Base-by-base conservation (phyloP, 2,888 invertebrate species). In the Rotaria socialis region DNA sequence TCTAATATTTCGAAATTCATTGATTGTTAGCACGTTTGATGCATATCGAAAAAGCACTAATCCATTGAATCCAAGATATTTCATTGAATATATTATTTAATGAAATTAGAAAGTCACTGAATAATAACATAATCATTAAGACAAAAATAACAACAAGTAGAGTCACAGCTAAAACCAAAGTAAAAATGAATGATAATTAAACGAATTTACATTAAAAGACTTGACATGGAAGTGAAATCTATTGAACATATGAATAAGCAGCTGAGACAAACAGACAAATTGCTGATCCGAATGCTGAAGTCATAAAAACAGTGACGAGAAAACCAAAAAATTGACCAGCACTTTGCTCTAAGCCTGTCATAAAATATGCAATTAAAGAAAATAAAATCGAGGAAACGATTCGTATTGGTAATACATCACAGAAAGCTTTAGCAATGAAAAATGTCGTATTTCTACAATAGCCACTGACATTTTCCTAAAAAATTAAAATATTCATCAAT, bases 81-180 rank as follows among this genome's bases (percentile, higher is more conserved):
- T 89, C 90, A 27, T 88, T 88, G 0, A 89, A 89, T 7, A 91
- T 88, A 24, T 89, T 88, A 24, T 89, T 89, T 58, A 91, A 88
- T 86, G 90, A 90, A 47, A 91, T 89, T 84, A 91, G 88, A 27
- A 91, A 88, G 11, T 90, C 91, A 88, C 90, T 89, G 88, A 90
- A 91, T 87, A 90, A 90, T 90, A 91, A 90, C 90, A 90, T 91
- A 87, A 91, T 89, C n/a, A 91, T 90, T 88, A 89, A 90, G 86
- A 87, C 85, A 80, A 90, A 88, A 19, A 90, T 90, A 75, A 90
- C 89, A 58, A 89, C 88, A 8, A 90, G 88, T 88, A 90, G 90
- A 85, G 90, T 90, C 8, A 91, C 88, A 84, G 90, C 80, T 80
- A 80, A 47, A 43, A 47, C 11, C 0, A 35, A 52, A 52, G 52